phyloP scores from a whole-genome alignment of 2,113 vertebrate genomes.

The Dicerorhinus sumatrensis region DNA sequence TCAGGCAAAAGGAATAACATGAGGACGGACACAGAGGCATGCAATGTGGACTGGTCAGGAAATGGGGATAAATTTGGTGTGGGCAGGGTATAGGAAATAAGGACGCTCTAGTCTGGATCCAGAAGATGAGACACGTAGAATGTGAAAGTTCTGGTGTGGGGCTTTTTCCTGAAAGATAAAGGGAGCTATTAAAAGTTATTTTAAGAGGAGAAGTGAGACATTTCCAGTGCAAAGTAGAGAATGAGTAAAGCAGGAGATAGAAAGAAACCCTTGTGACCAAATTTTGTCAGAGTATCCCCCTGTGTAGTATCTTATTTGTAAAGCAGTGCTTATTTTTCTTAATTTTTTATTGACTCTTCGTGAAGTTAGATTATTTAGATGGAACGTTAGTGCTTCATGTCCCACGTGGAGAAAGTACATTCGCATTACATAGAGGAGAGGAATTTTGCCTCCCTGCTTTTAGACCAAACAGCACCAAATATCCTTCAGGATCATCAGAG shows the following conservation, averaged over 20 bases:
- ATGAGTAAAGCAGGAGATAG: background rate
- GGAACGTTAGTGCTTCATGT: background rate
- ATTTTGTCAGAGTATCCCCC: background rate
- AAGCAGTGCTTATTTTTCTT: background rate
- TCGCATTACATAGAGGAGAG: background rate
- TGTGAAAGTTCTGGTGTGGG: background rate
- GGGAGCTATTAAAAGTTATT: background rate
- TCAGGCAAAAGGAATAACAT: background rate
- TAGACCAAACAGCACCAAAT: background rate
- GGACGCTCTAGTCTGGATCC: background rate
- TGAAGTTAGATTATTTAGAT: background rate
- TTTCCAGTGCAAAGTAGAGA: background rate
- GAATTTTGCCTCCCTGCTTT: background rate
- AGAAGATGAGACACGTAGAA: background rate
- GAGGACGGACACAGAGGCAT: background rate
- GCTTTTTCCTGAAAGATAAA: background rate
- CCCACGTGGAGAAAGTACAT: background rate
- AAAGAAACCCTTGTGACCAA: background rate
- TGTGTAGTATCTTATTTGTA: background rate
- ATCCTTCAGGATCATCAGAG: background rate
- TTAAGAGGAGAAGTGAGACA: background rate
- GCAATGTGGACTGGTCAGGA: background rate
- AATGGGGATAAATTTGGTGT: background rate
- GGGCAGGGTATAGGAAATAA: background rate
- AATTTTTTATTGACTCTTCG: background rate